Evolutionary conservation across 2,797 vertebrate species (phyloP), one percentile per base, ranked within the genome.

Genomic region (Channa striata): DNA sequence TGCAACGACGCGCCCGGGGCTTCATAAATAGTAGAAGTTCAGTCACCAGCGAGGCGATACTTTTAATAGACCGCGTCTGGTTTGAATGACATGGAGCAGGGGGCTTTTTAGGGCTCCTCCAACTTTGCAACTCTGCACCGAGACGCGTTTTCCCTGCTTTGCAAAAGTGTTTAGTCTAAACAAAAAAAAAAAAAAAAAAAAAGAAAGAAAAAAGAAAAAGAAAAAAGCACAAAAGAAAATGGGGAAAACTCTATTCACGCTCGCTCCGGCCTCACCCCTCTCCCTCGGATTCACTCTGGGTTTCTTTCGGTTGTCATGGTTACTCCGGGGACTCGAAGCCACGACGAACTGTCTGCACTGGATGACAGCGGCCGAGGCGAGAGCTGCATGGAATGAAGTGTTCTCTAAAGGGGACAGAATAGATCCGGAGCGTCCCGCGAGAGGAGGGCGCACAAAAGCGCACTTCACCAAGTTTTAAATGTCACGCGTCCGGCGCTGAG

Each of bases 301-400:
- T 93, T 92, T 92, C 92, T 94, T 82, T 92, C 86, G 91, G 96
- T 97, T 95, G 94, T 95, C 96, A 96, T 97, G 95, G 95, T 95
- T 93, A 96, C 96, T 90, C 83, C 86, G 89, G 92, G 85, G 92
- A 93, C 94, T 93, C 92, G 90, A 92, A 93, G 92, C 94, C 92
- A 92, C 92, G 94, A 92, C 93, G 90, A 89, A 93, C 91, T 81
- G 94, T 94, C 94, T 94, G 90, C 93, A 90, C 94, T 91, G 87
- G 91, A 90, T 94, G 95, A 94, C 94, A 94, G 94, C 90, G 92
- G 93, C 92, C 89, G 91, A 92, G 89, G 90, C 87, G 90, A 91
- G 94, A 92, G 88, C 81, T 92, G 94, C 94, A 93, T 92, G 93
- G 94, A 90, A 94, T 93, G 92, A 91, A 94, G 88, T 83, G 90